Conservation (phyloP, 2,113 vertebrate genomes). For the Echinops telfairi region DNA sequence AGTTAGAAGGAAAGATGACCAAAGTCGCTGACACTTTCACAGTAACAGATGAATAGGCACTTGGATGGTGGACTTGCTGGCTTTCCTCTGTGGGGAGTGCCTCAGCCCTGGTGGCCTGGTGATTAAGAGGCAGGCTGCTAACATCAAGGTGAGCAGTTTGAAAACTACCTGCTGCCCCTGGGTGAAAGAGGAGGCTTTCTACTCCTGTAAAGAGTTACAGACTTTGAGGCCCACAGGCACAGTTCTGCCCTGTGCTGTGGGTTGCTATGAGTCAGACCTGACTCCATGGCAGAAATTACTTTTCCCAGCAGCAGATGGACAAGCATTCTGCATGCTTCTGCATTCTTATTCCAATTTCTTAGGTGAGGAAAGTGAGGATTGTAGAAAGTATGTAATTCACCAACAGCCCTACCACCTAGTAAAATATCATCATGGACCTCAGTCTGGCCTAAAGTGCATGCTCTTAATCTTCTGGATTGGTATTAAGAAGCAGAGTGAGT, state of each 20-base stretch:
- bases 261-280: too few species aligned
- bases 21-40: not conserved
- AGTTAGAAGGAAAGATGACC: not conserved
- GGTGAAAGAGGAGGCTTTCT: too few species aligned
- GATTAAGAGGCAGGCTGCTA: too few species aligned
- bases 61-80: not conserved
- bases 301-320: not conserved
- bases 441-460: not conserved
- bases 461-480: not conserved
- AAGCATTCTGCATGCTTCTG: too few species aligned
- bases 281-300: too few species aligned
- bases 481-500: not conserved
- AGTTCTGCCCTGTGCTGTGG: too few species aligned
- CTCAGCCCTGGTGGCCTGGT: too few species aligned
- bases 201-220: too few species aligned
- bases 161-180: too few species aligned
- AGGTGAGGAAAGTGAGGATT: not conserved
- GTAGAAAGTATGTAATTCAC: not conserved
- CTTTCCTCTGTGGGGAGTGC: too few species aligned
- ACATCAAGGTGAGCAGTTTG: too few species aligned
- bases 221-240: too few species aligned
- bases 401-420: not conserved
- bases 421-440: not conserved
- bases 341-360: not conserved
- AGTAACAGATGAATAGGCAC: not conserved